Conservation (phyloP, 2,797 vertebrate species). For the Etheostoma perlongum region DNA sequence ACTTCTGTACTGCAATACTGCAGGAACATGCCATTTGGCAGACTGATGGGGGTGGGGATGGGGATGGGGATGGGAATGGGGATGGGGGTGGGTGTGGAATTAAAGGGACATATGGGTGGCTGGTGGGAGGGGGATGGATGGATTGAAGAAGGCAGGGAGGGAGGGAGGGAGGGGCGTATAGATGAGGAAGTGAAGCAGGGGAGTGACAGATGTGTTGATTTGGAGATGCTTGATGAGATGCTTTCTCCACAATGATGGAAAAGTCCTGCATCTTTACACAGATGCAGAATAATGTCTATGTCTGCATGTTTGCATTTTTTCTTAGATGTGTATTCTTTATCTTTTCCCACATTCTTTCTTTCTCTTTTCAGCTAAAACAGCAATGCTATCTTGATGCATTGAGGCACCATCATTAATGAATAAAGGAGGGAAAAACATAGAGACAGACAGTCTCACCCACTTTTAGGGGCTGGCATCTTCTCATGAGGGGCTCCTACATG, state of each 20-base stretch:
- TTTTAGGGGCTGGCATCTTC: too few relatives aligned
- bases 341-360: too few relatives aligned
- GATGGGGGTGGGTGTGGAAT: constrained; percentile 16
- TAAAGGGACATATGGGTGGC: constrained; percentile 65
- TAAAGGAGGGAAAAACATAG: too few relatives aligned
- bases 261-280: constrained; percentile 28
- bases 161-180: constrained; percentile 9
- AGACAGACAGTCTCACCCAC: too few relatives aligned
- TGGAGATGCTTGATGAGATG: constrained; percentile 47
- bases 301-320: too few relatives aligned
- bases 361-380: too few relatives aligned
- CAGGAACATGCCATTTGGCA: constrained; percentile 52
- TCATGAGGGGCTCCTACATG: too few relatives aligned
- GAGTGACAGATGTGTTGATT: constrained; percentile 73
- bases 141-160: constrained; percentile 18
- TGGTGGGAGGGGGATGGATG: constrained; percentile 48
- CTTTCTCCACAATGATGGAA: constrained; percentile 32
- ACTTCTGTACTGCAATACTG: constrained; percentile 16
- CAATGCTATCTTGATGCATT: too few relatives aligned
- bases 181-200: constrained; percentile 46
- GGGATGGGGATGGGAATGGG: not conserved
- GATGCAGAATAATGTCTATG: too few relatives aligned
- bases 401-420: too few relatives aligned
- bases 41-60: constrained; percentile 10
- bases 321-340: too few relatives aligned